Percentiles rank a stretch among this genome's conserved stretches.
Evolutionary conservation across 53 echinoderm and acorn worm genomes (phyloP).

Genomic region (Antedon mediterranea): DNA sequence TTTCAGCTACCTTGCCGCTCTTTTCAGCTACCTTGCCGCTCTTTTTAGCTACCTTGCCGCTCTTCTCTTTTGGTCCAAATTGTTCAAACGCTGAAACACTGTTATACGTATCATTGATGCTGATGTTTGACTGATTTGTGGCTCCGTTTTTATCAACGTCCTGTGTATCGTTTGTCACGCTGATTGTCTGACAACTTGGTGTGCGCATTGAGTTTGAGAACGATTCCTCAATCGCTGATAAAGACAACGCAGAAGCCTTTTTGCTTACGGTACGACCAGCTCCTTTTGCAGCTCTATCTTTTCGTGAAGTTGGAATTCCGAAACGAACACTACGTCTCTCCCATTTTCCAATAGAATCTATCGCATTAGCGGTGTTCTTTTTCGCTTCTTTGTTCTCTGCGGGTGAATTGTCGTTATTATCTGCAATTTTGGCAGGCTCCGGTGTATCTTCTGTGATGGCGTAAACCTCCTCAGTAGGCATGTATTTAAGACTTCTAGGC

Average conservation of each 20-base stretch:
- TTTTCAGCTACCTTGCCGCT: no score
- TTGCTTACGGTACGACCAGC: conserved; percentile 14
- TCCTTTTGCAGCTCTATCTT: not conserved
- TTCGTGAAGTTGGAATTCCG: conserved; percentile 14
- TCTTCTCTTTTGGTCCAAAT: not conserved
- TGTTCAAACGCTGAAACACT: not conserved
- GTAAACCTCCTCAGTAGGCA: not conserved
- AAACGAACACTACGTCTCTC: not conserved
- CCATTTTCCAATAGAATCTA: not conserved
- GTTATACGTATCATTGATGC: not conserved
- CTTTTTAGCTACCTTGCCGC: no score
- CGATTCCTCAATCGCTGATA: conserved; percentile 9
- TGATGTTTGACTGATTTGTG: not conserved
- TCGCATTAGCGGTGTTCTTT: not conserved
- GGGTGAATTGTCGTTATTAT: not conserved
- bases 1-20: no score
- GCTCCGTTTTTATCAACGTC: not conserved
- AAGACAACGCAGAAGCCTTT: conserved; percentile 14
- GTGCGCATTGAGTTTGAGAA: conserved; percentile 12
- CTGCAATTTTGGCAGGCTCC: not conserved
- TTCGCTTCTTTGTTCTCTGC: not conserved
- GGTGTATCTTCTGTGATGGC: not conserved
- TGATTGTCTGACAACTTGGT: not conserved
- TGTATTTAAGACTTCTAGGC: not conserved
- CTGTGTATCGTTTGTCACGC: not conserved